Percentiles rank a stretch among this genome's conserved stretches.
phyloP scores from a whole-genome alignment of 2,888 invertebrate species.

The Antheraea yamamai region DNA sequence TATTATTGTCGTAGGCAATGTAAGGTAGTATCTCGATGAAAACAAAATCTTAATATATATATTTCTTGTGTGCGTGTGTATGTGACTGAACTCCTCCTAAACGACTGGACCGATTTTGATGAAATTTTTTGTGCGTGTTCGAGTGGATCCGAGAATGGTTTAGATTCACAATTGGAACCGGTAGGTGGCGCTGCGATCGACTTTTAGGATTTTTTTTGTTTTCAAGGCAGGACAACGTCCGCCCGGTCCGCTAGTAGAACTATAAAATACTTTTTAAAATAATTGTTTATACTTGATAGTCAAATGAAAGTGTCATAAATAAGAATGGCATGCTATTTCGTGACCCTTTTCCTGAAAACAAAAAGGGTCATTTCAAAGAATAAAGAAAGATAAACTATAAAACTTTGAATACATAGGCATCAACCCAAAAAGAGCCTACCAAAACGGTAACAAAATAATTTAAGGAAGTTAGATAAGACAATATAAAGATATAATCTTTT shows the following conservation, averaged over 20 bases:
- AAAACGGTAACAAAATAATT: neutral
- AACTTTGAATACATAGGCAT: slow-evolving; percentile 1
- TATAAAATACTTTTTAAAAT: slow-evolving; percentile 4
- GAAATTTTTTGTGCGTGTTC: too few species aligned
- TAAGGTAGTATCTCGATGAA: neutral
- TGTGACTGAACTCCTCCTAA: too few species aligned
- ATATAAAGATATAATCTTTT: neutral
- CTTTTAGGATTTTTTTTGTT: too few species aligned
- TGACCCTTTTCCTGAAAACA: slow-evolving; percentile 8
- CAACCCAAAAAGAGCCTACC: slow-evolving; percentile 1
- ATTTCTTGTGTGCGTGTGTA: too few species aligned
- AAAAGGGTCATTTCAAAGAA: neutral
- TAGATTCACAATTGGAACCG: too few species aligned
- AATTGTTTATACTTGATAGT: neutral
- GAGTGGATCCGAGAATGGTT: too few species aligned
- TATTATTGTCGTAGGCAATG: too few species aligned
- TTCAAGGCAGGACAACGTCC: too few species aligned
- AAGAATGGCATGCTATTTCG: neutral
- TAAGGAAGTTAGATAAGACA: neutral
- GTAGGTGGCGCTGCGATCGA: too few species aligned
- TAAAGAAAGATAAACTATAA: slow-evolving; percentile 9
- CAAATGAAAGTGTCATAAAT: neutral
- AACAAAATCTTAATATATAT: too few species aligned
- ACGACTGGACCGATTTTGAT: too few species aligned
- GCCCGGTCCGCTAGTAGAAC: too few species aligned